phyloP scores from a whole-genome alignment of 2,888 invertebrate species.

The Selenia dentaria region DNA sequence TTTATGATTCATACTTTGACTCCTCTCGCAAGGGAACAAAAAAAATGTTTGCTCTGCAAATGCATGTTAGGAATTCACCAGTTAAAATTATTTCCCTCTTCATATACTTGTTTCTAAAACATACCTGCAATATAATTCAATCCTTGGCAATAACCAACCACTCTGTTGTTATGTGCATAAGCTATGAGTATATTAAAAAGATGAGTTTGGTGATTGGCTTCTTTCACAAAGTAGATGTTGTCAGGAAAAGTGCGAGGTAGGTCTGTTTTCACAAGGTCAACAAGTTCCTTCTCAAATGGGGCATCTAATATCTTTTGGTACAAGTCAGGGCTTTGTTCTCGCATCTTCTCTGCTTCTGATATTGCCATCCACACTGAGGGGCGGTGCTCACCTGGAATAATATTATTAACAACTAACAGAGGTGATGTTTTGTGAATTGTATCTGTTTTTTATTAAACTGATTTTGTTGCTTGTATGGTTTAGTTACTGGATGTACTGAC shows the following conservation, averaged over 20 bases:
- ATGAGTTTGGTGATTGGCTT: slow-evolving; percentile 89
- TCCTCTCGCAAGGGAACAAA: no score
- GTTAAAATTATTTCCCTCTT: no score
- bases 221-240: slow-evolving; percentile 94
- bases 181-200: slow-evolving; percentile 94
- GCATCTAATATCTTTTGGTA: slow-evolving; percentile 88
- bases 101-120: no score
- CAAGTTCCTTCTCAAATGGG: slow-evolving; percentile 88
- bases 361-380: slow-evolving; percentile 93
- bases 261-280: slow-evolving; percentile 94
- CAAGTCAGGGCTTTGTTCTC: slow-evolving; percentile 86
- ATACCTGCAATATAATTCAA: slow-evolving; percentile 95
- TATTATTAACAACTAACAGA: no score
- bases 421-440: no score
- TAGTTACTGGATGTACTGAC: no score
- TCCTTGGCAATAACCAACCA: slow-evolving; percentile 97
- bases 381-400: slow-evolving; percentile 79
- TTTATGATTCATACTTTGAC: no score
- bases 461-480: no score
- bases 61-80: no score
- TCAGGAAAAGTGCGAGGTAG: slow-evolving; percentile 97
- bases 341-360: slow-evolving; percentile 90
- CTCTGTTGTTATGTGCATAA: slow-evolving; percentile 94
- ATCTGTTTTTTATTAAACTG: no score
- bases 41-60: no score